These are phyloP conservation scores for Lasiommata megera DNA, from an alignment of 2,888 invertebrate genomes.

Conservation along the genomic window DNA sequence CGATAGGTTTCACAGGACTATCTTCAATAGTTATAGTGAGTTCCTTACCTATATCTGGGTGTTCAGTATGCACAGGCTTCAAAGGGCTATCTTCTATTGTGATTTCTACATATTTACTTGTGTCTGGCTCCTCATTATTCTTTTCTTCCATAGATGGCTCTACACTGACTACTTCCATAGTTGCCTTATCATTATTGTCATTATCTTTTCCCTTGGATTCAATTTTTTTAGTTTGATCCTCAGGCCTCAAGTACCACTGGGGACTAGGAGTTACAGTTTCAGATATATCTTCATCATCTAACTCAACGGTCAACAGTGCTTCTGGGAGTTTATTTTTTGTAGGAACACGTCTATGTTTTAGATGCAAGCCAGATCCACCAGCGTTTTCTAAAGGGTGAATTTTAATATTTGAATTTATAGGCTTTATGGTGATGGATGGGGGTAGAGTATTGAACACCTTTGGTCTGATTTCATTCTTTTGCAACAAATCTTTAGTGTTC, in stretches of 20 bases:
- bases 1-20: conserved; percentile 55
- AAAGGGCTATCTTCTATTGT: conserved; percentile 72
- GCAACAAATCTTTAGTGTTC: too few species aligned
- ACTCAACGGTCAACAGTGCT: conserved; percentile 55
- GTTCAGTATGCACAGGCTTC: conserved; percentile 48
- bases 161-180: conserved; percentile 5
- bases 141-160: conserved; percentile 40
- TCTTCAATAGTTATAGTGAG: conserved; percentile 68
- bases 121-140: conserved; percentile 64
- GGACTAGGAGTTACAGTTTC: conserved; percentile 42
- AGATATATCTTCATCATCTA: conserved; percentile 62
- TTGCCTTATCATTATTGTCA: not conserved
- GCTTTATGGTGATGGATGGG: conserved; percentile 50
- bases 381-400: conserved; percentile 14
- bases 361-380: conserved; percentile 20
- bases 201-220: conserved; percentile 5
- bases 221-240: conserved; percentile 42
- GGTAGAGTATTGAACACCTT: conserved; percentile 49
- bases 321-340: conserved; percentile 26
- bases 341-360: conserved; percentile 25
- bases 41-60: conserved; percentile 47
- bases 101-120: conserved; percentile 56
- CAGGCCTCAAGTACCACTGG: conserved; percentile 71
- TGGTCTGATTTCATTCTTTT: too few species aligned
- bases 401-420: conserved; percentile 47